These are phyloP conservation scores for Micromesistius poutassou DNA, from an alignment of 2,797 vertebrate genomes.

Conservation along the genomic window DNA sequence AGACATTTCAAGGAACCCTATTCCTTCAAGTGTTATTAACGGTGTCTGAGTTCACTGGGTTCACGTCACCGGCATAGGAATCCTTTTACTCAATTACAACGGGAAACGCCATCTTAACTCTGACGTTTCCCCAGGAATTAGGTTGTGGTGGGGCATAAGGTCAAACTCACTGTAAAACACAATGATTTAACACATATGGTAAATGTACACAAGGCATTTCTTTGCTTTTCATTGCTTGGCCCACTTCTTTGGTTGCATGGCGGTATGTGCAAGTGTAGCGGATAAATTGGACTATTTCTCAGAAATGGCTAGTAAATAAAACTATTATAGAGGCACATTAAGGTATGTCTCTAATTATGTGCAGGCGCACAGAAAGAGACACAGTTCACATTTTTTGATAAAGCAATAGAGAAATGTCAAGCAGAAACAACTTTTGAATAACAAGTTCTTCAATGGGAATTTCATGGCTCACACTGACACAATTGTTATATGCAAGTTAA, in stretches of 20 bases:
- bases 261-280: neutral
- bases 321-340: neutral
- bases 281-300: neutral
- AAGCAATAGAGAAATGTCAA: neutral
- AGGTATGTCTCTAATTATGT: neutral
- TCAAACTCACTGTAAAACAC: neutral
- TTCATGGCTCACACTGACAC: neutral
- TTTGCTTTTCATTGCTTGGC: neutral
- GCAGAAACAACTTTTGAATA: neutral
- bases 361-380: neutral
- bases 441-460: neutral
- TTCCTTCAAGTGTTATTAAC: constrained; percentile 5
- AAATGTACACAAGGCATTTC: no score
- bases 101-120: neutral
- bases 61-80: neutral
- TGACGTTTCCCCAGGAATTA: neutral
- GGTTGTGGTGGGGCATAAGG: neutral
- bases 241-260: neutral
- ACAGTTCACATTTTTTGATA: neutral
- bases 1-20: constrained; percentile 16
- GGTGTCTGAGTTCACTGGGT: neutral
- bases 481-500: neutral
- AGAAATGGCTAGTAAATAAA: neutral
- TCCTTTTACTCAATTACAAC: neutral
- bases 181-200: no score